phyloP scores from a whole-genome alignment of 2,797 vertebrate genomes.

The Gastrophryne carolinensis region DNA sequence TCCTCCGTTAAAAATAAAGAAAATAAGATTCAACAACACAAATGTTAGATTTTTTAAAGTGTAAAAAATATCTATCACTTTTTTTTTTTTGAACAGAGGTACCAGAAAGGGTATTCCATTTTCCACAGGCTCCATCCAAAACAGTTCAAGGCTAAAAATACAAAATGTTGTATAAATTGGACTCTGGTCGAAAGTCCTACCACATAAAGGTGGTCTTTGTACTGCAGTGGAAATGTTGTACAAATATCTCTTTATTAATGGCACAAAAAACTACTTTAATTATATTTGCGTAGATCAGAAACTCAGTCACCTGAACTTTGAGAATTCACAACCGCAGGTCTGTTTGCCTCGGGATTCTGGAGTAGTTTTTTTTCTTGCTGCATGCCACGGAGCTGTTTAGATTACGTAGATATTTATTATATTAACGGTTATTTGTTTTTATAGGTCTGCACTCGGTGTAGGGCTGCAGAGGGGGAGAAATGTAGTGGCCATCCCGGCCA shows the following conservation, averaged over 20 bases:
- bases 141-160: conserved; percentile 90
- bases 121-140: conserved; percentile 79
- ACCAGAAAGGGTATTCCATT: conserved; percentile 77
- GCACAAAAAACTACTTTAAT: conserved; percentile 94
- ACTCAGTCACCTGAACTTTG: conserved; percentile 67
- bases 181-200: conserved; percentile 77
- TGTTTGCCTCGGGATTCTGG: conserved; percentile 52
- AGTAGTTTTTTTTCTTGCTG: not conserved
- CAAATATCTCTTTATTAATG: conserved; percentile 98
- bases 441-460: not conserved
- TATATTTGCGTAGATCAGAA: conserved; percentile 92
- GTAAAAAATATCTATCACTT: conserved; percentile 83
- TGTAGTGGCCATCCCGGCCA: no score
- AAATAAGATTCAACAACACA: conserved; percentile 60
- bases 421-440: conserved; percentile 17
- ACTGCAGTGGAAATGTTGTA: conserved; percentile 92
- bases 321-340: conserved; percentile 61
- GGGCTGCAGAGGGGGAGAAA: no score
- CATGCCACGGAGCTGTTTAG: conserved; percentile 11
- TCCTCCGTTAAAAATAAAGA: not conserved
- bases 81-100: conserved; percentile 81
- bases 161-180: conserved; percentile 92
- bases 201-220: conserved; percentile 98
- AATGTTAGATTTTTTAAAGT: conserved; percentile 71
- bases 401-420: conserved; percentile 33